phyloP scores from a whole-genome alignment of 2,888 invertebrate genomes.

The Meganola albula region DNA sequence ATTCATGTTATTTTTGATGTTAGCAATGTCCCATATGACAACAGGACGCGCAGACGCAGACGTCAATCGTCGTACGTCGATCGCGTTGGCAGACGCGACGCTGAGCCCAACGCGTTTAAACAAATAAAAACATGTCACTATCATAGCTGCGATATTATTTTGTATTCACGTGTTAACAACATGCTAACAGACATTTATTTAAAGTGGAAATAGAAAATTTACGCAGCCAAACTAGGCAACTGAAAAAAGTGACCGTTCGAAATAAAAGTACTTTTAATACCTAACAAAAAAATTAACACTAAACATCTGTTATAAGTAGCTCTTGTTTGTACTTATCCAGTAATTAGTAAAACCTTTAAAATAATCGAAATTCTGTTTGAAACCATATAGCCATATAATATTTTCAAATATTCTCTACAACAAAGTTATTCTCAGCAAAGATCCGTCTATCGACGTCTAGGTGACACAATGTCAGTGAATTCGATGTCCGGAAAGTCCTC shows the following conservation, averaged over 20 bases:
- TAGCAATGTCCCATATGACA: conserved; percentile 21
- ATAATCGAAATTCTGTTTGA: too few relatives aligned
- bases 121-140: conserved; percentile 48
- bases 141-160: conserved; percentile 32
- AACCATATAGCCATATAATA: too few relatives aligned
- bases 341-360: too few relatives aligned
- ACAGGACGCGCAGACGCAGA: conserved; percentile 41
- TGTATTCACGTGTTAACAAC: conserved; percentile 21
- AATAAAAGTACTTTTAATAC: too few relatives aligned
- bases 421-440: too few relatives aligned
- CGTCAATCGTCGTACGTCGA: conserved; percentile 48
- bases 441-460: conserved; percentile 6
- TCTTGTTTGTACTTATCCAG: too few relatives aligned
- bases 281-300: too few relatives aligned
- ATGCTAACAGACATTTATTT: conserved; percentile 10
- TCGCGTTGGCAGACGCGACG: conserved; percentile 43
- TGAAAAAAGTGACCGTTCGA: conserved; percentile 2
- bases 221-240: too few relatives aligned
- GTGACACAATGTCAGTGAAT: conserved; percentile 17
- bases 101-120: conserved; percentile 37
- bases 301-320: too few relatives aligned
- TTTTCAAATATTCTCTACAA: too few relatives aligned
- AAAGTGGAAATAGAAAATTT: too few relatives aligned
- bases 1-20: too few relatives aligned
- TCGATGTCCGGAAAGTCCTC: conserved; percentile 40